A percentile compares a stretch with the other conserved stretches of the same genome.
These are phyloP conservation scores for Neosalanx taihuensis DNA, from an alignment of 2,797 vertebrate genomes.

Conservation along the genomic window DNA sequence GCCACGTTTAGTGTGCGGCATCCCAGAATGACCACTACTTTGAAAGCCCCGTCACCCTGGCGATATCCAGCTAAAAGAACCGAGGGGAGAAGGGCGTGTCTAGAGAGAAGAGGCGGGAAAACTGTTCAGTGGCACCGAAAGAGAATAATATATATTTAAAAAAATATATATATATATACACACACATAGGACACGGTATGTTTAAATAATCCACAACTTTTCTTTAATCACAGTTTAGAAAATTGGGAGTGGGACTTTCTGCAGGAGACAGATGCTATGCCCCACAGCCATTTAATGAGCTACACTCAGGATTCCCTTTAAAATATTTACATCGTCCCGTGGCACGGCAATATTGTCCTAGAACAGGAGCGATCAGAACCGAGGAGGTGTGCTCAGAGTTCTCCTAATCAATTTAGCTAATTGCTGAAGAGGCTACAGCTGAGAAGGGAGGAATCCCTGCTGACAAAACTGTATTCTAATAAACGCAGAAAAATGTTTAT, in stretches of 20 bases:
- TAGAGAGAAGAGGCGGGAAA: conserved; percentile 51
- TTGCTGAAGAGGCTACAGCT: conserved; percentile 76
- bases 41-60: conserved; percentile 76
- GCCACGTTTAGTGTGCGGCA: conserved; percentile 73
- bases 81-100: conserved; percentile 62
- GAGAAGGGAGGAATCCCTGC: conserved; percentile 72
- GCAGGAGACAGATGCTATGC: conserved; percentile 74
- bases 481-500: conserved; percentile 79
- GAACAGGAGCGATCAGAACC: conserved; percentile 75
- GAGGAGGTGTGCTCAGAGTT: conserved; percentile 77
- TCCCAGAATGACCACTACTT: conserved; percentile 80
- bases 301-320: conserved; percentile 77
- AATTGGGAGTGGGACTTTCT: conserved; percentile 77
- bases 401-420: conserved; percentile 83
- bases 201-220: conserved; percentile 84
- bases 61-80: conserved; percentile 77
- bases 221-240: conserved; percentile 84
- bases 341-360: conserved; percentile 75
- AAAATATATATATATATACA: not conserved
- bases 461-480: conserved; percentile 76
- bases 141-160: no score
- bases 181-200: conserved; percentile 70
- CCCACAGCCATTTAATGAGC: conserved; percentile 77
- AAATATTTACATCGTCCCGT: conserved; percentile 81
- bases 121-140: conserved; percentile 58